Percentiles rank a stretch among this genome's conserved stretches.
These are phyloP conservation scores for Labeo catla DNA, from an alignment of 2,113 vertebrate species.

Conservation along the genomic window DNA sequence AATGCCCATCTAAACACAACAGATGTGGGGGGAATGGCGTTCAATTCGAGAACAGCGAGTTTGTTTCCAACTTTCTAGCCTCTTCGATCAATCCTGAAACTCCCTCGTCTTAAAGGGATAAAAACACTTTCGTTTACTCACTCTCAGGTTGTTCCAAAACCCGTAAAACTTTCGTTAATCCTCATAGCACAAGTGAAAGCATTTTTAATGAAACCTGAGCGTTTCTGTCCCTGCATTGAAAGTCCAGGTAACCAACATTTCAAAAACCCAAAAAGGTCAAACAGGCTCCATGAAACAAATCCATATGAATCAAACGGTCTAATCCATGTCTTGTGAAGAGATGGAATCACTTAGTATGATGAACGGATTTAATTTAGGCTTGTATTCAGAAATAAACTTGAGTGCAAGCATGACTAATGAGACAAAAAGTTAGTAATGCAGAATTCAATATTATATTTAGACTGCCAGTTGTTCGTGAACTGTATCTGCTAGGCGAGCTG, in stretches of 20 bases:
- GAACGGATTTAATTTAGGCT: neutral
- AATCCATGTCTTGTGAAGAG: neutral
- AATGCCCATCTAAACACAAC: conserved; percentile 47
- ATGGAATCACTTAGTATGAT: neutral
- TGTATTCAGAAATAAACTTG: neutral
- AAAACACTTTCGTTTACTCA: neutral
- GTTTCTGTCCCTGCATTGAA: neutral
- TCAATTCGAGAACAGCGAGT: neutral
- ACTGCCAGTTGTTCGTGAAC: neutral
- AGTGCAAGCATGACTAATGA: neutral
- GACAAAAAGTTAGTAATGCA: neutral
- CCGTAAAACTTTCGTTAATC: neutral
- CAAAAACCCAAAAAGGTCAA: neutral
- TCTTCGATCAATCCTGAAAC: neutral
- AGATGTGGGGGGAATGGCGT: neutral
- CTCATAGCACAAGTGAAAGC: neutral
- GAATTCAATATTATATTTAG: neutral
- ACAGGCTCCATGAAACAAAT: neutral
- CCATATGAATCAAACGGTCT: neutral
- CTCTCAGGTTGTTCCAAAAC: neutral
- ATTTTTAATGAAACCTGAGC: neutral
- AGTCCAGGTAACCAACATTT: neutral
- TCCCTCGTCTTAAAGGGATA: neutral
- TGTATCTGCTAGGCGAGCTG: neutral
- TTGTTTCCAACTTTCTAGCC: neutral